Conservation (phyloP, 2,797 vertebrate species). For the Apogon hyalosoma region DNA sequence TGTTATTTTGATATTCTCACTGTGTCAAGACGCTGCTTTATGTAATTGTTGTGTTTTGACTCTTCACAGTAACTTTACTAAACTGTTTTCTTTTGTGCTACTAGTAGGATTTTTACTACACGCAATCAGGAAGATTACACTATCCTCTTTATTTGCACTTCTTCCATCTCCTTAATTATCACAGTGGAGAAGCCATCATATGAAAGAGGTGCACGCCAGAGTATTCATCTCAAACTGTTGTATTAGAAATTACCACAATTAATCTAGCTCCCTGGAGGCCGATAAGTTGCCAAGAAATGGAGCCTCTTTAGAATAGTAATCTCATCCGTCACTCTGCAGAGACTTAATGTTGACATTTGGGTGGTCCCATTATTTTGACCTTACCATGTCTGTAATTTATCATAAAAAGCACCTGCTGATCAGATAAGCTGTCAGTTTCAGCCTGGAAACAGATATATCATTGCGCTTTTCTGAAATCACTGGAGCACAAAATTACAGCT, state of each 20-base stretch:
- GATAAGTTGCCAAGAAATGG: constrained; percentile 60
- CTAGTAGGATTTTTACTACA: constrained; percentile 1
- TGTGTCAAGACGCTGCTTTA: too few relatives aligned
- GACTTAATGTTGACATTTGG: constrained; percentile 58
- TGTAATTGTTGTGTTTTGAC: too few relatives aligned
- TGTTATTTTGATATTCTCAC: too few relatives aligned
- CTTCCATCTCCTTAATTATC: constrained; percentile 45
- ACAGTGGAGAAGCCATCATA: constrained; percentile 32
- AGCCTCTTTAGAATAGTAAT: constrained; percentile 46
- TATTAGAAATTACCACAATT: constrained; percentile 64
- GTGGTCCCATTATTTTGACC: constrained; percentile 65
- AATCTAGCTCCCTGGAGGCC: constrained; percentile 56
- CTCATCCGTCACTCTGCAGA: constrained; percentile 49
- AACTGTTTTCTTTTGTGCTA: too few relatives aligned
- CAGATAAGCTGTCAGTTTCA: constrained; percentile 65
- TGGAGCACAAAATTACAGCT: constrained; percentile 75
- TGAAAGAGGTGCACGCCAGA: constrained; percentile 48
- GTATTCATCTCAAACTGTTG: constrained; percentile 48
- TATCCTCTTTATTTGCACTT: constrained; percentile 34
- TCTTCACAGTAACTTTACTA: too few relatives aligned
- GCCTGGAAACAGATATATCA: constrained; percentile 72
- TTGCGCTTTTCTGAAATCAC: constrained; percentile 66
- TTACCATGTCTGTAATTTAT: constrained; percentile 62
- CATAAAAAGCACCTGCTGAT: constrained; percentile 54
- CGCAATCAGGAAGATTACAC: constrained; percentile 38